A percentile compares a stretch with the other conserved stretches of the same genome.
Conservation (phyloP, 2,888 invertebrate genomes). For the Stenodera caucasica region DNA sequence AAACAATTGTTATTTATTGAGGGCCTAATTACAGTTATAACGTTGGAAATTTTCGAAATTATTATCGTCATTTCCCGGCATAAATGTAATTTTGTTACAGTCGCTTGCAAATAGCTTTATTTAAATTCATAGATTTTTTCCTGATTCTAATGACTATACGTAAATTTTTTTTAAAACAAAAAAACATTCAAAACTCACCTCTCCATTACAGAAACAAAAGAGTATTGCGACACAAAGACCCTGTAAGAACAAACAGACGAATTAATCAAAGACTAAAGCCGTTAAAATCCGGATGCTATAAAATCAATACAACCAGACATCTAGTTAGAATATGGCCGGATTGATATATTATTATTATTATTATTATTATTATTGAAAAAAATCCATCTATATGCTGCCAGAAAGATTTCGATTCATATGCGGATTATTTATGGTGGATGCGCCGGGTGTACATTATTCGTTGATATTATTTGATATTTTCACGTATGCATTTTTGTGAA, state of each 20-base stretch:
- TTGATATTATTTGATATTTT: too few relatives aligned
- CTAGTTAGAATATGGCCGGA: background rate
- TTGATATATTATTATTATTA: background rate
- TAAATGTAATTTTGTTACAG: background rate
- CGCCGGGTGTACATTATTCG: too few relatives aligned
- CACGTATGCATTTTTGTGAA: too few relatives aligned
- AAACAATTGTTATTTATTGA: background rate
- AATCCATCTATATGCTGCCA: too few relatives aligned
- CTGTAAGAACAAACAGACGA: slow-evolving; percentile 59
- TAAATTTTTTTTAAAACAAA: too few relatives aligned
- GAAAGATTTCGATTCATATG: too few relatives aligned
- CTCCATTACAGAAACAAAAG: slow-evolving; percentile 94
- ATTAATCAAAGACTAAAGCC: slow-evolving; percentile 7
- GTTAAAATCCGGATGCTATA: background rate
- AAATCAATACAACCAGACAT: background rate
- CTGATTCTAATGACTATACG: too few relatives aligned
- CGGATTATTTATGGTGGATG: background rate
- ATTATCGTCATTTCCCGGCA: background rate
- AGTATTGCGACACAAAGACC: slow-evolving; percentile 90
- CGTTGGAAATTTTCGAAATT: background rate
- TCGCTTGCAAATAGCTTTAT: background rate
- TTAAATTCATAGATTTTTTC: slow-evolving; percentile 2
- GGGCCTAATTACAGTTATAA: too few relatives aligned
- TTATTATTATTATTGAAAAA: background rate
- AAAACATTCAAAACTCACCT: slow-evolving; percentile 68